Base-by-base conservation (phyloP, 2,888 invertebrate genomes). In the Nomada fucata region DNA sequence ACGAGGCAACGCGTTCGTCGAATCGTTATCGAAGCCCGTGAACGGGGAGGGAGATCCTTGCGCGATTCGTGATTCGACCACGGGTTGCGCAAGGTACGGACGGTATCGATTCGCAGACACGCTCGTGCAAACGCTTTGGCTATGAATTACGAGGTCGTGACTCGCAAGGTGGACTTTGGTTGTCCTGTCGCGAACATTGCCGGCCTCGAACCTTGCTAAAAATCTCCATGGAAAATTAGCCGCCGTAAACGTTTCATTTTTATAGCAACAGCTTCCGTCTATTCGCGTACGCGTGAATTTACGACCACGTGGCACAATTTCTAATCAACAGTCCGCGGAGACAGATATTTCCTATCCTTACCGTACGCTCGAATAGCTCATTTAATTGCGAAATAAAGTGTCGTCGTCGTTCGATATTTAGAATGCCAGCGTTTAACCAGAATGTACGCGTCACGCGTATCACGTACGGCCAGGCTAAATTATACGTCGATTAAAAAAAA, bases 81-180 rank as follows among this genome's bases (percentile, higher is more conserved):
- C 60, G 44, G 67, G 23, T 61, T 64, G 74, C 77, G 65, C 77
- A 69, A 73, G 36, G 67, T 64, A 79, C 68, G 47, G 63, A 69
- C 68, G 63, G 78, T n/a, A 88, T 83, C 87, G 88, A 88, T 87
- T 72, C 15, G 50, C 76, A 79, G 85, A 83, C 82, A 67, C 83
- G 60, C 82, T 82, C 83, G 77, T 64, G 70, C 80, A 67, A 86
- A 89, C 87, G 69, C 83, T 86, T 80, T 77, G 72, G 52, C 50
- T 57, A 67, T 73, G 84, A 88, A 82, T 89, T 79, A 83, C 84
- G 80, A 79, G 84, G 65, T 86, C 84, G 79, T 60, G 80, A 69
- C 78, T 73, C 23, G 67, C 50, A 68, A 78, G 65, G 61, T 85
- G 80, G 72, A 79, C 71, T 76, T 82, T 74, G 53, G 70, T 63